These are phyloP conservation scores for Prionace glauca DNA, from an alignment of 2,797 vertebrate species.

Conservation along the genomic window DNA sequence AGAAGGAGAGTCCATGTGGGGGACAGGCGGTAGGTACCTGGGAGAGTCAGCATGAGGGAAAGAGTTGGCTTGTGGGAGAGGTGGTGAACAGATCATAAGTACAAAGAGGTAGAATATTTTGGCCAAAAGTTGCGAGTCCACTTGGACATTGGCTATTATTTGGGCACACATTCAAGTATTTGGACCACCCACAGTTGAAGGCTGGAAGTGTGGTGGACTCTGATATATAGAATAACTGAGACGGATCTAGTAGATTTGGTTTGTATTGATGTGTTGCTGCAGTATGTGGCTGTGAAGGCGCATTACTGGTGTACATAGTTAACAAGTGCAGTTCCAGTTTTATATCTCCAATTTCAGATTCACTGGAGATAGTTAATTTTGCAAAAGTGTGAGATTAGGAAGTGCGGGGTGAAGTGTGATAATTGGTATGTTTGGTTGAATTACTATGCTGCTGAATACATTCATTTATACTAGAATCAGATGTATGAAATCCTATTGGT, in stretches of 20 bases:
- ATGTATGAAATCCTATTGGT: not conserved
- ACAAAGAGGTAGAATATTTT: no score
- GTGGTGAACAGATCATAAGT: no score
- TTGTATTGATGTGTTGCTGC: not conserved
- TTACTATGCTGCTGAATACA: not conserved
- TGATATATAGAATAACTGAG: not conserved
- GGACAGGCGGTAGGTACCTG: no score
- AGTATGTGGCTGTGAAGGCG: no score
- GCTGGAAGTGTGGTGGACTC: not conserved
- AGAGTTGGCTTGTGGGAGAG: no score
- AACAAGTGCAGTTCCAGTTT: not conserved
- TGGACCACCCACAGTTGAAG: not conserved
- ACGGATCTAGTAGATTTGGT: not conserved
- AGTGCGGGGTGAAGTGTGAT: not conserved
- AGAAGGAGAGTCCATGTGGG: no score
- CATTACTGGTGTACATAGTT: not conserved
- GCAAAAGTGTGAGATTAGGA: not conserved
- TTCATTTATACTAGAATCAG: not conserved
- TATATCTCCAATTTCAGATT: not conserved
- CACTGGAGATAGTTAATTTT: not conserved
- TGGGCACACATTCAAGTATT: not conserved
- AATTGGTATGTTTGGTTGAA: not conserved
- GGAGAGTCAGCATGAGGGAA: no score
- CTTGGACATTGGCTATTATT: no score
- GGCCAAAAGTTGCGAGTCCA: no score